phyloP scores from a whole-genome alignment of 1,140 invertebrate species.

The Ceratoteleas bidentatus region DNA sequence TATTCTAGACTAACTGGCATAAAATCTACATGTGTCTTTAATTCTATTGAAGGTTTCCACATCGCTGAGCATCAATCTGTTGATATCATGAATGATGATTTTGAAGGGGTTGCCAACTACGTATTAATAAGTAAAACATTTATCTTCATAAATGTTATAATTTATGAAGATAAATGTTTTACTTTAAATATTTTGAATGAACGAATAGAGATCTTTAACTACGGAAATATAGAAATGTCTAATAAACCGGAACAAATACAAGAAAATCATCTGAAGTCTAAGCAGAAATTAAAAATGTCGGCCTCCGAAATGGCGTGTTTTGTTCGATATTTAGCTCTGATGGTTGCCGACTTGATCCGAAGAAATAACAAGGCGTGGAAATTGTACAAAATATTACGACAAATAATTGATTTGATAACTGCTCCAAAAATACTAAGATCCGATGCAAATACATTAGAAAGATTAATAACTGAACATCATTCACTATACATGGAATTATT shows the following conservation, averaged over 20 bases:
- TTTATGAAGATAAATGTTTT: neutral
- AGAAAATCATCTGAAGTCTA: conserved; percentile 1
- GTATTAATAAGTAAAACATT: neutral
- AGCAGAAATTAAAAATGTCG: conserved; percentile 20
- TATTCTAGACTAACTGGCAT: conserved; percentile 5
- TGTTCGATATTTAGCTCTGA: neutral
- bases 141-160: conserved; percentile 8
- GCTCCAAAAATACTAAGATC: neutral
- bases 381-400: neutral
- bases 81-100: conserved; percentile 25
- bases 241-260: conserved; percentile 14
- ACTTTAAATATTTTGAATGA: neutral
- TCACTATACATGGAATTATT: conserved; percentile 18
- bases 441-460: conserved; percentile 23
- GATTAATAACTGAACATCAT: conserved; percentile 14
- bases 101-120: conserved; percentile 14
- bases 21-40: conserved; percentile 16
- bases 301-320: conserved; percentile 23
- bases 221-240: conserved; percentile 1
- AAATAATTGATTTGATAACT: conserved; percentile 25
- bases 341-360: neutral
- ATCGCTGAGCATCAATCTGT: conserved; percentile 16
- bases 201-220: neutral
- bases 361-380: neutral
- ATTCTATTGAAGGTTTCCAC: conserved; percentile 24